Evolutionary conservation across 2,888 invertebrate species (phyloP).

Genomic region (Choreutis nemorana): DNA sequence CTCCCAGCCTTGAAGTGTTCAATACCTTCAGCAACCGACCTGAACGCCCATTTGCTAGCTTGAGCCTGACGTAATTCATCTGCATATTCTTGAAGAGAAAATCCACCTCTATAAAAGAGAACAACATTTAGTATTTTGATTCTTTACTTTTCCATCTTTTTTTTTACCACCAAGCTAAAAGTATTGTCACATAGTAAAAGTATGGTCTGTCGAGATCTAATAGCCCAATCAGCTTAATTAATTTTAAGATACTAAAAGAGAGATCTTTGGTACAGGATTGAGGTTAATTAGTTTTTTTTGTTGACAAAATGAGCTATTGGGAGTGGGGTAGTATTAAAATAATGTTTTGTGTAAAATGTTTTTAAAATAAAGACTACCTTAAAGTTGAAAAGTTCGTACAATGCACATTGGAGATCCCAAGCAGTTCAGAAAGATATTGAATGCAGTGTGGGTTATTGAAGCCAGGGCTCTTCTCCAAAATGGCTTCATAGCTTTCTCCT

Average conservation of each 20-base stretch:
- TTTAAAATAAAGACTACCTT: constrained; percentile 56
- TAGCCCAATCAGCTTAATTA: too few relatives aligned
- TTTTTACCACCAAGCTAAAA: neutral
- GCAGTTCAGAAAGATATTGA: constrained; percentile 78
- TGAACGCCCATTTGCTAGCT: constrained; percentile 93
- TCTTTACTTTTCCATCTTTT: neutral
- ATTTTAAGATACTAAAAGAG: too few relatives aligned
- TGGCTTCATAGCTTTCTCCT: constrained; percentile 80
- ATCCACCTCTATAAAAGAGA: constrained; percentile 68
- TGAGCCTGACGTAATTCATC: constrained; percentile 87
- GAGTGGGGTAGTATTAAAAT: too few relatives aligned
- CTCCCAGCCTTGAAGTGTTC: constrained; percentile 93
- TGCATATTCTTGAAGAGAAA: constrained; percentile 83
- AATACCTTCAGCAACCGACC: constrained; percentile 94
- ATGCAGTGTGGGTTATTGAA: constrained; percentile 92
- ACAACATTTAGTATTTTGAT: too few relatives aligned
- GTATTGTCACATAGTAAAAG: too few relatives aligned
- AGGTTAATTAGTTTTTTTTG: too few relatives aligned
- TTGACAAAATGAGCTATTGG: too few relatives aligned
- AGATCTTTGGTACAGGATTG: too few relatives aligned
- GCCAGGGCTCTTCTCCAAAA: constrained; percentile 83
- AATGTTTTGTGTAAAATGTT: too few relatives aligned
- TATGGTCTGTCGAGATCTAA: too few relatives aligned
- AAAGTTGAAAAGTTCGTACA: constrained; percentile 75
- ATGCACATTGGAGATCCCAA: constrained; percentile 75